Conservation (phyloP, 2,113 vertebrate species). For the Burhinus bistriatus region DNA sequence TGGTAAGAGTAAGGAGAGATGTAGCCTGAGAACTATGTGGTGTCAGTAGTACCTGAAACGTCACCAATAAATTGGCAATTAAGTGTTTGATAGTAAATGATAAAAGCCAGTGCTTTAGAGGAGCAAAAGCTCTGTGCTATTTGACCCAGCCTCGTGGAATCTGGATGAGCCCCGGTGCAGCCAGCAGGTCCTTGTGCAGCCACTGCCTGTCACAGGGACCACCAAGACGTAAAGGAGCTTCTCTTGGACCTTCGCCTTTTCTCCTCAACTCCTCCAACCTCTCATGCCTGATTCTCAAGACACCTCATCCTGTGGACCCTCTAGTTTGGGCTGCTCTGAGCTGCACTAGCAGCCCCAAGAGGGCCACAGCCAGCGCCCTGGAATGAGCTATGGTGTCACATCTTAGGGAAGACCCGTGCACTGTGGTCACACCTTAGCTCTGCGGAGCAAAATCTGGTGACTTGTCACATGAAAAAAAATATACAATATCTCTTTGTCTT, state of each 20-base stretch:
- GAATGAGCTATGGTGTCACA: neutral
- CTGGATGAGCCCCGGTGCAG: neutral
- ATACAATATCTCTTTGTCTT: neutral
- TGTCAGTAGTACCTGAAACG: neutral
- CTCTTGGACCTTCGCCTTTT: neutral
- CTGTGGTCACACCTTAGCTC: neutral
- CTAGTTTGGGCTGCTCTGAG: neutral
- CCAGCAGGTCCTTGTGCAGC: neutral
- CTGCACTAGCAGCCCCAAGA: neutral
- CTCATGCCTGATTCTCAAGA: neutral
- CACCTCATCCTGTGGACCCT: neutral
- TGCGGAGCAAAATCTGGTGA: neutral
- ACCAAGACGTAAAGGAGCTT: neutral
- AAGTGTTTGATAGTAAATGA: neutral
- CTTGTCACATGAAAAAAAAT: neutral
- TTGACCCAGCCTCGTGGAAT: neutral
- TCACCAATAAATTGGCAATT: neutral
- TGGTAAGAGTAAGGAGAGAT: neutral
- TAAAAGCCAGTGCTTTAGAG: neutral
- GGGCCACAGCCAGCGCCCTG: neutral
- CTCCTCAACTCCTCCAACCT: neutral
- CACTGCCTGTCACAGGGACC: neutral
- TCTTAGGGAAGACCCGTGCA: accelerated
- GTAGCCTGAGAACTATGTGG: neutral
- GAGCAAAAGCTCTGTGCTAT: neutral